Evolutionary conservation across 2,888 invertebrate genomes (phyloP).

Genomic region (Sarcophaga subvicina): DNA sequence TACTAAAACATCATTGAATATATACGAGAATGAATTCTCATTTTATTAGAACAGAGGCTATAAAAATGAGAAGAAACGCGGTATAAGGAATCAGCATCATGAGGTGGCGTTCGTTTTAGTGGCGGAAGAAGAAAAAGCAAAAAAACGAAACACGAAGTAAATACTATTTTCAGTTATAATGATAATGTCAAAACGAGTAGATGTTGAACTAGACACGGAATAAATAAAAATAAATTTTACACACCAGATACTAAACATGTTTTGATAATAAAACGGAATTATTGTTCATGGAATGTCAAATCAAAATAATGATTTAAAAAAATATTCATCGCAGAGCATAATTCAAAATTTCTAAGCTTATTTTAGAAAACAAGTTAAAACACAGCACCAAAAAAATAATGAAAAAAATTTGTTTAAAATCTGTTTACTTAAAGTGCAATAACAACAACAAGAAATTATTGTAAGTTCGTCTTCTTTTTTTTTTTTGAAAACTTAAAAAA

Average conservation of each 20-base stretch:
- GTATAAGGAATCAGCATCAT: slow-evolving; percentile 21
- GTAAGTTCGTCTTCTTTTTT: too few relatives aligned
- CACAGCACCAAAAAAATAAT: background rate
- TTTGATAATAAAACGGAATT: slow-evolving; percentile 38
- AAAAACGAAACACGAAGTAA: slow-evolving; percentile 62
- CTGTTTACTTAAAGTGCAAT: background rate
- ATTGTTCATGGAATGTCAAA: background rate
- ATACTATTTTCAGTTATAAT: slow-evolving; percentile 77
- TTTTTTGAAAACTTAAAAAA: background rate
- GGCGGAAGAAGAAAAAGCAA: slow-evolving; percentile 26
- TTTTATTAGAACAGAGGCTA: background rate
- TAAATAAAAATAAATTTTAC: slow-evolving; percentile 18
- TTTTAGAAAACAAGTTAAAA: too few relatives aligned
- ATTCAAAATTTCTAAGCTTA: too few relatives aligned
- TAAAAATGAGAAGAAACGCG: slow-evolving; percentile 22
- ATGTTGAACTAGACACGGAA: slow-evolving; percentile 56
- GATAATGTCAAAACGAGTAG: slow-evolving; percentile 79
- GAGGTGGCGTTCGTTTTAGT: slow-evolving; percentile 39
- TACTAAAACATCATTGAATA: slow-evolving; percentile 23
- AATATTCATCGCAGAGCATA: too few relatives aligned
- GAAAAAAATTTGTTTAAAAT: background rate
- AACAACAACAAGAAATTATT: background rate
- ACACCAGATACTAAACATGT: background rate
- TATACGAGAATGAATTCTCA: background rate
- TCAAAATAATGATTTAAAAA: too few relatives aligned